Percentiles rank a stretch among this genome's conserved stretches.
Evolutionary conservation across 2,888 invertebrate species (phyloP).

Genomic region (Clostera curtula): DNA sequence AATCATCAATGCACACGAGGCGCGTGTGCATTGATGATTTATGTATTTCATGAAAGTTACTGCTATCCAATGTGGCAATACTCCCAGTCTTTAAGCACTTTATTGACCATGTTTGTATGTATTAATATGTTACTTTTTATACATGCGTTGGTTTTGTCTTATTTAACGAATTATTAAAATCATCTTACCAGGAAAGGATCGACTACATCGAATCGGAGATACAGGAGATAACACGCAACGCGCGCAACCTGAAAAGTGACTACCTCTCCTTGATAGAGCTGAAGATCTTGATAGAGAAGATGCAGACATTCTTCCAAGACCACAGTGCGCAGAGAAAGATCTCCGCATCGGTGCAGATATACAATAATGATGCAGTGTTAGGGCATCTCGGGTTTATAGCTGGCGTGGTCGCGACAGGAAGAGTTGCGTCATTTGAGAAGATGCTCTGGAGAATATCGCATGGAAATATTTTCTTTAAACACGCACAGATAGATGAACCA

Average conservation of each 20-base stretch:
- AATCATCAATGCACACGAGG: too few relatives aligned
- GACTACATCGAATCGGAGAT: slow-evolving; percentile 71
- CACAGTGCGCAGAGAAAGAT: slow-evolving; percentile 77
- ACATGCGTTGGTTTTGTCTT: too few relatives aligned
- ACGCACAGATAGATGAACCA: slow-evolving; percentile 61
- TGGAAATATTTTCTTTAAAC: slow-evolving; percentile 68
- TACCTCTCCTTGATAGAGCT: slow-evolving; percentile 59
- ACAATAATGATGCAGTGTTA: slow-evolving; percentile 57
- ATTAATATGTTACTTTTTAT: too few relatives aligned
- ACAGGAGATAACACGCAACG: slow-evolving; percentile 66
- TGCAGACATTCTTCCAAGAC: slow-evolving; percentile 66
- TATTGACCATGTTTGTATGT: too few relatives aligned
- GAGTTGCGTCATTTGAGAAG: slow-evolving; percentile 59
- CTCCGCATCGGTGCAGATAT: slow-evolving; percentile 58
- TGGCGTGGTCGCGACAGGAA: slow-evolving; percentile 58
- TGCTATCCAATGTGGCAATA: too few relatives aligned
- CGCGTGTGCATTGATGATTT: too few relatives aligned
- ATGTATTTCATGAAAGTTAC: too few relatives aligned
- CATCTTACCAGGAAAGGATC: slow-evolving; percentile 60
- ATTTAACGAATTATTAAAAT: too few relatives aligned
- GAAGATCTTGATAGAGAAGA: slow-evolving; percentile 60
- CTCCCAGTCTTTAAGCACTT: too few relatives aligned
- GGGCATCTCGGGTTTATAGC: slow-evolving; percentile 66
- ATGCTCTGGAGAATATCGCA: slow-evolving; percentile 71
- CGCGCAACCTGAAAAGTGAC: slow-evolving; percentile 58